phyloP scores from a whole-genome alignment of 2,888 invertebrate species.

The Synanthedon tipuliformis region DNA sequence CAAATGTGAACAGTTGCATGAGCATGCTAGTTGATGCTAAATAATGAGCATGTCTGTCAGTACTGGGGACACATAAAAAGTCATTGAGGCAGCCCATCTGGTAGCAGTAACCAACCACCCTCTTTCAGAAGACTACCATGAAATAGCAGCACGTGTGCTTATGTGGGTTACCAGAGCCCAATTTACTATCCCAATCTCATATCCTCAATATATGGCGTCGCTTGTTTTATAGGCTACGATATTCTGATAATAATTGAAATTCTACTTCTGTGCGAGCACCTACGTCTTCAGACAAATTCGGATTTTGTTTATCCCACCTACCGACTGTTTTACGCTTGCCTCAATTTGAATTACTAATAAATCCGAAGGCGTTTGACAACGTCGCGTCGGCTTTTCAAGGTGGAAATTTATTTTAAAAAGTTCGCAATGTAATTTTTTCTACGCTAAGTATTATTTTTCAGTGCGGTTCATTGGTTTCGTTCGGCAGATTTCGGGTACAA shows the following conservation, averaged over 20 bases:
- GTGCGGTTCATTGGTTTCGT: not conserved
- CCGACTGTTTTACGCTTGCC: constrained; percentile 14
- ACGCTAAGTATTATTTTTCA: not conserved
- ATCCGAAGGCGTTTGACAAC: constrained; percentile 6
- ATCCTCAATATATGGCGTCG: too few species aligned
- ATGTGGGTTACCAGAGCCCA: too few species aligned
- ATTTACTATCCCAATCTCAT: too few species aligned
- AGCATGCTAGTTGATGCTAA: too few species aligned
- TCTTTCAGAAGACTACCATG: too few species aligned
- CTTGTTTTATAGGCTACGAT: too few species aligned
- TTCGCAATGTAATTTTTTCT: not conserved
- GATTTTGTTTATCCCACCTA: constrained; percentile 9
- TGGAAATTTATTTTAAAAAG: not conserved
- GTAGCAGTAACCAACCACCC: too few species aligned
- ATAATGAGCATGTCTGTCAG: too few species aligned
- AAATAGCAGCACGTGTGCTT: too few species aligned
- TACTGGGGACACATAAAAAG: too few species aligned
- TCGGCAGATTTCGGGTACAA: not conserved
- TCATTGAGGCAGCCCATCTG: too few species aligned
- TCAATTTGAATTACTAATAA: constrained; percentile 17
- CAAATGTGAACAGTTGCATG: too few species aligned
- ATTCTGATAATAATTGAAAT: not conserved
- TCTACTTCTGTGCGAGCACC: not conserved
- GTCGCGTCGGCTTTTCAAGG: not conserved
- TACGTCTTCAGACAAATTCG: not conserved